Base-by-base conservation (phyloP, 2,888 invertebrate species). In the Vanessa cardui region DNA sequence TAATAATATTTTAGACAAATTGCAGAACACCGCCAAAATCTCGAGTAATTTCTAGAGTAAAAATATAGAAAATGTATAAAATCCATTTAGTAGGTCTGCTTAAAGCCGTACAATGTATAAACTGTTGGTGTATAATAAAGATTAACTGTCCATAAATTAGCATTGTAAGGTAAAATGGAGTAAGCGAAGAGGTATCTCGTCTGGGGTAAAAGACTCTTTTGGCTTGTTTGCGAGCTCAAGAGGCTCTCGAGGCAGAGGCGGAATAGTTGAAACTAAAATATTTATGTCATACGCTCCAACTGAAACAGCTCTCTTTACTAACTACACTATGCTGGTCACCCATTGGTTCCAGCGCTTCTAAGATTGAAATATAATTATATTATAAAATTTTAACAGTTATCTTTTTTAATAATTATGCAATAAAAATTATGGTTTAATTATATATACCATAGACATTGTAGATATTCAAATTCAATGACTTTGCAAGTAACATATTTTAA, bases 191-290 rank as follows among this genome's bases (percentile, higher is more conserved):
- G 76, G 71, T 77, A 75, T 77, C 76, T 76, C 76, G 76, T 78
- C 78, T 76, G 77, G 73, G 78, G 77, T 75, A 80, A 81, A 81
- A 80, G 83, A 76, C 82, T 80, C 82, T 85, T 71, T 77, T 77
- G 79, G 77, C 79, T 81, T 83, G 80, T 86, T 84, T 80, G 81
- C 80, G 79, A 80, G 79, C 74, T 70, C 68, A 68, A 81, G 77
- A 72, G 78, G 75, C 76, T 74, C 71, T 73, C 71, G 68, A 76
- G 78, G 75, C 77, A 74, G 74, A 78, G 75, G 76, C 74, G 73
- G 75, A 72, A 73, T 74, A 74, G 73, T 73, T 70, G 65, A 66
- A 73, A 63, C 72, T 75, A 70, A 73, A 76, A 76, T 74, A 74
- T 78, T 77, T 70, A 74, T 59, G 64, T 73, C 65, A 66, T 74